These are phyloP conservation scores for Romanogobio albipinnatus DNA, from an alignment of 2,113 vertebrate species.

Conservation along the genomic window DNA sequence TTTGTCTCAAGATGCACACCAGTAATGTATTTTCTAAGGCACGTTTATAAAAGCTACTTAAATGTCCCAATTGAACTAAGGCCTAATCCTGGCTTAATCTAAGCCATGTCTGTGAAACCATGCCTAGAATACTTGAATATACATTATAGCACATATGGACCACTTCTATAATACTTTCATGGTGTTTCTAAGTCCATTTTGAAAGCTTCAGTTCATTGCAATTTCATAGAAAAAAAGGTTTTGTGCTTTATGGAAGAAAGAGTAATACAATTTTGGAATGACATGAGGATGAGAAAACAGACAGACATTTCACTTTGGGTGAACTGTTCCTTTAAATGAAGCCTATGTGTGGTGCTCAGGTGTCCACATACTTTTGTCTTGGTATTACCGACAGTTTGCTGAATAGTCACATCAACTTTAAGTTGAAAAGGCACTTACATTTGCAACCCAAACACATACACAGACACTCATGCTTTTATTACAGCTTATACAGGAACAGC, in stretches of 20 bases:
- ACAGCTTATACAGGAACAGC: conserved; percentile 22
- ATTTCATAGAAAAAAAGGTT: too few species aligned
- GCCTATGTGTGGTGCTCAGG: not conserved
- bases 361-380: not conserved
- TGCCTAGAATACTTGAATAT: not conserved
- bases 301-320: not conserved
- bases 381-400: not conserved
- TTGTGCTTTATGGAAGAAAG: not conserved
- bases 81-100: too few species aligned
- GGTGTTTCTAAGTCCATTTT: not conserved
- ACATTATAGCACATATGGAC: not conserved
- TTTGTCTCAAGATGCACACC: too few species aligned
- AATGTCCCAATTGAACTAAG: too few species aligned
- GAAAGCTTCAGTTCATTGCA: not conserved
- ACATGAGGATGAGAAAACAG: not conserved
- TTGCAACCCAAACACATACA: conserved; percentile 1
- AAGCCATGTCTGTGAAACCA: too few species aligned
- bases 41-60: too few species aligned
- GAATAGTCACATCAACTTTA: conserved; percentile 1
- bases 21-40: too few species aligned
- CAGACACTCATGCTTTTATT: conserved; percentile 13
- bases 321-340: not conserved
- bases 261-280: too few species aligned
- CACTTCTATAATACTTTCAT: not conserved
- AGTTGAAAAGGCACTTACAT: conserved; percentile 6